Percentiles rank a stretch among this genome's conserved stretches.
Evolutionary conservation across 1,140 invertebrate species (phyloP).

Genomic region (Pogonus chalceus): DNA sequence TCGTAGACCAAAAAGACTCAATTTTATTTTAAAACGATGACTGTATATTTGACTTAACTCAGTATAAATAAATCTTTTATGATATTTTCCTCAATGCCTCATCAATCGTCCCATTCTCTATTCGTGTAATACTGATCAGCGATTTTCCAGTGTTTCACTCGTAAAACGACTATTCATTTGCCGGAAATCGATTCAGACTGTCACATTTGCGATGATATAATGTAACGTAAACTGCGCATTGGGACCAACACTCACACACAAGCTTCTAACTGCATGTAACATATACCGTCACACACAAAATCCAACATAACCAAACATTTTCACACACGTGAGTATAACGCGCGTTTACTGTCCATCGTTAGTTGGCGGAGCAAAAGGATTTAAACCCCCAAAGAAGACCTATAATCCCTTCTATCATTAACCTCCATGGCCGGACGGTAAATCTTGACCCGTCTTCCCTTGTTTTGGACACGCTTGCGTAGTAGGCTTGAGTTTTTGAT

Average conservation of each 20-base stretch:
- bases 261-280: too few species aligned
- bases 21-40: too few species aligned
- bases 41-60: too few species aligned
- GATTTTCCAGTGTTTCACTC: not conserved
- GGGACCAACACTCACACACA: not conserved
- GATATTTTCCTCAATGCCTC: not conserved
- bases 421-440: constrained; percentile 9
- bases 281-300: not conserved
- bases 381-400: constrained; percentile 19
- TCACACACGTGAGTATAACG: too few species aligned
- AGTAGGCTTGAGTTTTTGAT: not conserved
- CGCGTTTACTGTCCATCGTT: too few species aligned
- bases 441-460: constrained; percentile 6
- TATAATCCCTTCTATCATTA: constrained; percentile 29
- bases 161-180: not conserved
- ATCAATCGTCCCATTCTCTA: not conserved
- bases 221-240: not conserved
- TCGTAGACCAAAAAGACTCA: too few species aligned
- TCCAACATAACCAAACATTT: not conserved
- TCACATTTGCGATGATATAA: not conserved
- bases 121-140: not conserved
- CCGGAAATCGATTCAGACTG: not conserved
- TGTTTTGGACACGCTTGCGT: not conserved
- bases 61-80: not conserved
- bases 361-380: too few species aligned